Evolutionary conservation across 2,113 vertebrate species (phyloP), one percentile per base, ranked within the genome.

Genomic region (Polypterus bichir): DNA sequence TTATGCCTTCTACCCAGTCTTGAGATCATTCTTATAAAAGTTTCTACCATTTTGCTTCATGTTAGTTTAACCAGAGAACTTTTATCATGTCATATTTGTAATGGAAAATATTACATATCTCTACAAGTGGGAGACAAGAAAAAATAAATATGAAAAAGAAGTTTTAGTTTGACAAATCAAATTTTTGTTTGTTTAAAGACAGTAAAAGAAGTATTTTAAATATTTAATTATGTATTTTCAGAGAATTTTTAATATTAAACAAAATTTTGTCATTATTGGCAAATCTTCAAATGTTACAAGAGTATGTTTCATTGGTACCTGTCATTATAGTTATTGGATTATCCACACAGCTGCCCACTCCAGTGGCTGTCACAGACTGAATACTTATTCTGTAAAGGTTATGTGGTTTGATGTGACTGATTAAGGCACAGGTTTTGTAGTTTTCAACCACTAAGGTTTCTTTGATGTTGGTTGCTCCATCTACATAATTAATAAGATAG

Each of bases 351-450:
- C 86, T 92, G 64, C 77, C 67, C 69, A 84, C 74, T 63, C 86
- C 84, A 48, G 73, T 75, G 54, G 72, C 71, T 55, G 85, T 78
- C 62, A 89, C 71, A 0, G 79, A 83, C 65, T 86, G 76, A 47
- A 96, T 67, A 67, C 79, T 75, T 46, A 92, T n/a, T 46, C 60
- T 72, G 76, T 93, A 93, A 45, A 69, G 74, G 66, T 77, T 86
- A 73, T 82, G 85, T n/a, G 86, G 71, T 64, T 76, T 79, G 55
- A 88, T 53, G 44, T 80, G 74, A 79, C 27, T 48, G 66, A 92
- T 82, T 57, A 71, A 61, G 54, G 69, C 54, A 46, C 77, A 78
- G 48, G 68, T 70, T 53, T 73, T 81, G 54, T 47, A 69, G 69
- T 84, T 88, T 66, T 64, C 70, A 70, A 81, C 66, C 49, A 69